Evolutionary conservation across 1,140 invertebrate species (phyloP).

Genomic region (Notospermus geniculatus): DNA sequence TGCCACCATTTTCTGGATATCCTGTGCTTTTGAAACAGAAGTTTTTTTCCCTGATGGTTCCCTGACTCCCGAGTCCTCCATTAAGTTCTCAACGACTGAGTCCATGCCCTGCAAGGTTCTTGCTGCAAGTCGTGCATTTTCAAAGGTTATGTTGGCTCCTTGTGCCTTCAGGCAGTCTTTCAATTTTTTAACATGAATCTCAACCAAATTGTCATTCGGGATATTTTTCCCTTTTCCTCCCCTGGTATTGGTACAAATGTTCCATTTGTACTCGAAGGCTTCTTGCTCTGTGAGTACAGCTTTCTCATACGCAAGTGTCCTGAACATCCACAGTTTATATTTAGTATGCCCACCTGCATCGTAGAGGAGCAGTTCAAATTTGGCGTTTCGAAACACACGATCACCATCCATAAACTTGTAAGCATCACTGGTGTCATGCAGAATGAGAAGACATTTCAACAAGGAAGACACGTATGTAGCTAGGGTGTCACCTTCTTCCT

Average conservation of each 20-base stretch:
- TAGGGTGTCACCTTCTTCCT: no score
- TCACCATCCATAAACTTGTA: not conserved
- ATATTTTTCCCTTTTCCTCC: not conserved
- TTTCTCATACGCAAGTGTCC: not conserved
- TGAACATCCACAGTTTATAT: not conserved
- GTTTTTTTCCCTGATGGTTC: not conserved
- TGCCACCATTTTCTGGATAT: not conserved
- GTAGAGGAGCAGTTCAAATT: slow-evolving; percentile 3
- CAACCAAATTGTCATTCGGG: slow-evolving; percentile 7
- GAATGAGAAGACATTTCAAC: not conserved
- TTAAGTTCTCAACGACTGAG: not conserved
- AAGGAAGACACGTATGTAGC: no score
- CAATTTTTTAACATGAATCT: slow-evolving; percentile 3
- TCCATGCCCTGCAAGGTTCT: not conserved
- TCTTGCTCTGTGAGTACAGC: slow-evolving; percentile 4
- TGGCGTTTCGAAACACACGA: not conserved
- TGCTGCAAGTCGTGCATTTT: not conserved
- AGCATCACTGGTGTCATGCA: not conserved
- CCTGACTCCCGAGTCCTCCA: no score
- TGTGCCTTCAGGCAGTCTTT: not conserved
- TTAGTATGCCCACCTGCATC: not conserved
- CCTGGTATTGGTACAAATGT: not conserved
- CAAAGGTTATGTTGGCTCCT: not conserved
- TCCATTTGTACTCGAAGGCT: slow-evolving; percentile 6
- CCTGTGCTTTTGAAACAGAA: not conserved